Evolutionary conservation across 1,140 invertebrate genomes (phyloP).

Genomic region (Acromyrmex charruanus): DNA sequence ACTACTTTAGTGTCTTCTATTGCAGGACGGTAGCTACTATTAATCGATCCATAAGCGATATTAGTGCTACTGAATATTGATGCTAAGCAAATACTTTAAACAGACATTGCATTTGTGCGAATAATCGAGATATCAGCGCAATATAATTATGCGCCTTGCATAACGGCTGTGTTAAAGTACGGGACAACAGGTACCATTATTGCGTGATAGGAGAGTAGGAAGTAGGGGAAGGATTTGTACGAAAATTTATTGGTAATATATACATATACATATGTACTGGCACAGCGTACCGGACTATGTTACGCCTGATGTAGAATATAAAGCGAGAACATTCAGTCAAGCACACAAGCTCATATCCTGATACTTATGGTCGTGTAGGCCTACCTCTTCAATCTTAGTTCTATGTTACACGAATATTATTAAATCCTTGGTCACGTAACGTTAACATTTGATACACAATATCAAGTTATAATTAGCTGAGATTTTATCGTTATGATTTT

Average conservation of each 20-base stretch:
- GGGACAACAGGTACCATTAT: slow-evolving; percentile 49
- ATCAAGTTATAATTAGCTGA: neutral
- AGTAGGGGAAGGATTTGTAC: slow-evolving; percentile 65
- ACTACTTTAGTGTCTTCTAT: neutral
- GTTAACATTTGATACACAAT: slow-evolving; percentile 34
- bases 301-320: slow-evolving; percentile 76
- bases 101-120: slow-evolving; percentile 1
- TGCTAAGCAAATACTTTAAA: neutral
- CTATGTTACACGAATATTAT: slow-evolving; percentile 66
- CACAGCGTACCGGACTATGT: slow-evolving; percentile 73
- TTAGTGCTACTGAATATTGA: slow-evolving; percentile 10
- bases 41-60: slow-evolving; percentile 8
- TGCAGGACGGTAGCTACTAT: neutral
- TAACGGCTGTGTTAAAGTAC: slow-evolving; percentile 24
- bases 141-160: slow-evolving; percentile 32
- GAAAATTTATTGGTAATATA: slow-evolving; percentile 78
- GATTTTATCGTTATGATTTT: neutral
- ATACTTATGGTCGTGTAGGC: slow-evolving; percentile 73
- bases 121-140: slow-evolving; percentile 27
- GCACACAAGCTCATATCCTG: slow-evolving; percentile 55
- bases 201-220: slow-evolving; percentile 55
- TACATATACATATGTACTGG: slow-evolving; percentile 73
- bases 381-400: slow-evolving; percentile 68
- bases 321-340: slow-evolving; percentile 68
- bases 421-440: slow-evolving; percentile 47